A percentile compares a stretch with the other conserved stretches of the same genome.
Evolutionary conservation across 2,113 vertebrate genomes (phyloP).

Genomic region (Lampris megalopsis): DNA sequence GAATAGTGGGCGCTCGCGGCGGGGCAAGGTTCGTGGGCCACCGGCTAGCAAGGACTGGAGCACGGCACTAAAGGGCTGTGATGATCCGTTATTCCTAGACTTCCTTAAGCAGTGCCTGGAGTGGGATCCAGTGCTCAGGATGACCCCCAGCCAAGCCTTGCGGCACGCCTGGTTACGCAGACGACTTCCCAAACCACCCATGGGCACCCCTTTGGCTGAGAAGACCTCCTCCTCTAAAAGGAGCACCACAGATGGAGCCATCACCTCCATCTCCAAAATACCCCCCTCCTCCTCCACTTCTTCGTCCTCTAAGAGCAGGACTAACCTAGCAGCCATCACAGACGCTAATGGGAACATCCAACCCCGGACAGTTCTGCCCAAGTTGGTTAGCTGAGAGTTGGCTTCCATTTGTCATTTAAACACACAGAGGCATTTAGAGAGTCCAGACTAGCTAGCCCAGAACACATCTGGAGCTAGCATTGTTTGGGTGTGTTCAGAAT

Average conservation of each 20-base stretch:
- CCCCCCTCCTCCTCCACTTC: slow-evolving; percentile 84
- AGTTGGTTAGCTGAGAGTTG: slow-evolving; percentile 92
- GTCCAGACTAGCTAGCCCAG: too few relatives aligned
- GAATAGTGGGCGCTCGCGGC: slow-evolving; percentile 91
- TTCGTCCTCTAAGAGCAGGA: slow-evolving; percentile 94
- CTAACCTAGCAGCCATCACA: slow-evolving; percentile 95
- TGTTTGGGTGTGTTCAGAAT: slow-evolving; percentile 47
- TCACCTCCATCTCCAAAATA: slow-evolving; percentile 96
- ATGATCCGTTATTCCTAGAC: slow-evolving; percentile 95
- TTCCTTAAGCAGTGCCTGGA: slow-evolving; percentile 98
- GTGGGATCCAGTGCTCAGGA: slow-evolving; percentile 93
- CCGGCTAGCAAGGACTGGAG: slow-evolving; percentile 95
- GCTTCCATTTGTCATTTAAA: too few relatives aligned
- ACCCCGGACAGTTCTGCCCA: slow-evolving; percentile 97
- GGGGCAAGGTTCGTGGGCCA: slow-evolving; percentile 93
- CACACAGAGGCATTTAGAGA: too few relatives aligned
- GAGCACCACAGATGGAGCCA: slow-evolving; percentile 84
- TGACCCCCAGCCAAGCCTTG: slow-evolving; percentile 95
- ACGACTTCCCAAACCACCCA: slow-evolving; percentile 93
- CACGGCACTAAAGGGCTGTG: slow-evolving; percentile 93
- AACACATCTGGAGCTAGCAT: slow-evolving; percentile 11
- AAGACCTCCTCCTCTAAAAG: slow-evolving; percentile 89
- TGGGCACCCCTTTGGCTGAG: slow-evolving; percentile 81
- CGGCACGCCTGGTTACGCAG: slow-evolving; percentile 95
- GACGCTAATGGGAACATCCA: slow-evolving; percentile 99